Evolutionary conservation across 2,113 vertebrate genomes (phyloP).

Genomic region (Istiophorus platypterus): DNA sequence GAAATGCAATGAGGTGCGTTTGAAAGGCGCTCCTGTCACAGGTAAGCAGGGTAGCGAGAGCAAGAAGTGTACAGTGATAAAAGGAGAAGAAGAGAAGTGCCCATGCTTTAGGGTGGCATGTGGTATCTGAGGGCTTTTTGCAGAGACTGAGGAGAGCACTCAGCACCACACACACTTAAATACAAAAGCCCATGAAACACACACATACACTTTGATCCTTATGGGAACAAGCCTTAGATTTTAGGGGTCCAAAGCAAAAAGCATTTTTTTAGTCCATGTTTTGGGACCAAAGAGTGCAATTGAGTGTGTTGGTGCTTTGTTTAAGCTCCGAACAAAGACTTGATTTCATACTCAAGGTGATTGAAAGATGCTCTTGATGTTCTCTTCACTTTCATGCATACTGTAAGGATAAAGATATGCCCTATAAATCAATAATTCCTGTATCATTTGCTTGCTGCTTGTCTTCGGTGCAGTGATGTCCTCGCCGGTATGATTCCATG

Average conservation of each 20-base stretch:
- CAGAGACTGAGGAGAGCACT: constrained; percentile 79
- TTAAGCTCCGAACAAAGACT: constrained; percentile 75
- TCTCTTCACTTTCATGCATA: constrained; percentile 71
- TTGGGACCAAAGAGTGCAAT: constrained; percentile 63
- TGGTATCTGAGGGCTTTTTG: constrained; percentile 82
- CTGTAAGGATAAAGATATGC: constrained; percentile 80
- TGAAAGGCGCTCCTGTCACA: constrained; percentile 88
- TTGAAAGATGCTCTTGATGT: constrained; percentile 72
- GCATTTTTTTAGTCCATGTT: constrained; percentile 55
- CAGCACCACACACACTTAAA: constrained; percentile 69
- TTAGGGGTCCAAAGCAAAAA: constrained; percentile 73
- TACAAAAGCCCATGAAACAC: constrained; percentile 74
- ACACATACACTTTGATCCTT: constrained; percentile 86
- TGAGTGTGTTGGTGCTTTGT: constrained; percentile 48
- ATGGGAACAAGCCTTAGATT: constrained; percentile 79
- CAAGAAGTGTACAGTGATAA: constrained; percentile 77
- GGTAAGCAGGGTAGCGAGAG: constrained; percentile 78
- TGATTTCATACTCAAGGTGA: constrained; percentile 68
- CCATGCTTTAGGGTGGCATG: constrained; percentile 78
- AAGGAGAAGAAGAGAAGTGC: constrained; percentile 78
- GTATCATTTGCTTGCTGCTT: constrained; percentile 48
- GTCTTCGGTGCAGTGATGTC: constrained; percentile 66
- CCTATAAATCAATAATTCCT: constrained; percentile 82
- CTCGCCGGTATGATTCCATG: constrained; percentile 57
- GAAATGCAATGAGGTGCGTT: constrained; percentile 87